phyloP scores from a whole-genome alignment of 2,113 vertebrate genomes.

The Pluvianellus socialis region DNA sequence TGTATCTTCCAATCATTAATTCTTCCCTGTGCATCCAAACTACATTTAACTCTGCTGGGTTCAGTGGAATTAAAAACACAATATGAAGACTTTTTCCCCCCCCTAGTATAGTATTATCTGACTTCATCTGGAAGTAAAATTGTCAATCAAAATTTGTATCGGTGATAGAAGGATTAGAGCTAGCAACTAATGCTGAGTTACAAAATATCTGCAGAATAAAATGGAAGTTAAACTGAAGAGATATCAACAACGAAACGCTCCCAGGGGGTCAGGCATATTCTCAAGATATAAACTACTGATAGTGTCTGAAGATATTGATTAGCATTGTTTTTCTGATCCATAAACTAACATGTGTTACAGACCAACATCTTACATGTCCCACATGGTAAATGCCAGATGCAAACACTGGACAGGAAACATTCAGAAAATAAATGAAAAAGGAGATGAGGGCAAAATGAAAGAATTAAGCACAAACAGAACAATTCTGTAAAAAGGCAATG shows the following conservation, averaged over 20 bases:
- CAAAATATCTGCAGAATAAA: slow-evolving; percentile 44
- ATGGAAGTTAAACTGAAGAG: slow-evolving; percentile 20
- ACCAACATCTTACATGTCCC: not conserved
- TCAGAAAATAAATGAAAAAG: not conserved
- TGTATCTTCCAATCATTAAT: slow-evolving; percentile 99
- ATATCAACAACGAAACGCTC: slow-evolving; percentile 37
- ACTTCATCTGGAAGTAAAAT: slow-evolving; percentile 72
- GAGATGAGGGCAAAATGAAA: not conserved
- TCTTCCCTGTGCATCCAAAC: slow-evolving; percentile 92
- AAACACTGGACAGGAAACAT: not conserved
- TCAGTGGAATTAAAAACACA: slow-evolving; percentile 80
- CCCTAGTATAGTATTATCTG: slow-evolving; percentile 71
- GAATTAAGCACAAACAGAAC: not conserved
- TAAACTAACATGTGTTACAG: slow-evolving; percentile 6
- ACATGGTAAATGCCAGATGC: not conserved
- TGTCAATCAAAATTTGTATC: slow-evolving; percentile 66
- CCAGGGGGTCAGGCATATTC: not conserved
- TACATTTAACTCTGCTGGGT: slow-evolving; percentile 85
- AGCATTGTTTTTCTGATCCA: slow-evolving; percentile 3
- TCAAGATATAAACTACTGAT: slow-evolving; percentile 3
- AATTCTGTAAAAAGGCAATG: not conserved
- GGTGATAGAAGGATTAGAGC: slow-evolving; percentile 49
- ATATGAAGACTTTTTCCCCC: slow-evolving; percentile 64
- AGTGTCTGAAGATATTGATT: slow-evolving; percentile 32
- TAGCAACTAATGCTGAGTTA: not conserved